Percentiles rank a stretch among this genome's conserved stretches.
Conservation (phyloP, 2,113 vertebrate genomes). For the Pygathrix nemaeus region DNA sequence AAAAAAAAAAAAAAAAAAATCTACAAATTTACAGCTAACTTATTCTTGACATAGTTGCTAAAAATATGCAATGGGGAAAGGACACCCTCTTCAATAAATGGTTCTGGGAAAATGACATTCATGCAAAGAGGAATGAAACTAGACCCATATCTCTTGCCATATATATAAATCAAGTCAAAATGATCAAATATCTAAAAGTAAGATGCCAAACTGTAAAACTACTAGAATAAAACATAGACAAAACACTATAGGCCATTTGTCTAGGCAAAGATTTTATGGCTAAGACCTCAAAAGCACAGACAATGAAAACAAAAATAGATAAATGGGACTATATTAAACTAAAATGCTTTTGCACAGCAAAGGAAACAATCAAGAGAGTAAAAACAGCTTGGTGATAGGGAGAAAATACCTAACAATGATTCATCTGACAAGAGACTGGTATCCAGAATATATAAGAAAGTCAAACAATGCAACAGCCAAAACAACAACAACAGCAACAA, state of each 20-base stretch:
- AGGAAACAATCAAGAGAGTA: not conserved
- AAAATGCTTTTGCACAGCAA: not conserved
- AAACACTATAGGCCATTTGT: not conserved
- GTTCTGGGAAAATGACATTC: not conserved
- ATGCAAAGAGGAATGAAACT: not conserved
- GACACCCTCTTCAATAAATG: not conserved
- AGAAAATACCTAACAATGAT: not conserved
- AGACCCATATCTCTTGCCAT: not conserved
- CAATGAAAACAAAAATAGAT: not conserved
- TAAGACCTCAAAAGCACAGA: not conserved
- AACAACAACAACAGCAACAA: not conserved
- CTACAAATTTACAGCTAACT: not conserved
- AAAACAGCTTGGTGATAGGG: not conserved
- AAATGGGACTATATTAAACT: not conserved
- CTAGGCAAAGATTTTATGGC: not conserved
- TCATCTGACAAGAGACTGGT: not conserved
- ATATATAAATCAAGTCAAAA: not conserved
- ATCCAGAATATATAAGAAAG: not conserved
- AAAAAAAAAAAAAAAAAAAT: not conserved
- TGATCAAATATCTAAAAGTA: not conserved
- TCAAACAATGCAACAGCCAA: not conserved
- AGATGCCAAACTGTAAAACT: not conserved
- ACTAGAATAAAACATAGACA: not conserved
- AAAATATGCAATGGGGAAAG: too few relatives aligned
- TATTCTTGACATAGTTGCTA: not conserved